phyloP scores from a whole-genome alignment of 23 tunicate genomes.

The Ascidia mentula region DNA sequence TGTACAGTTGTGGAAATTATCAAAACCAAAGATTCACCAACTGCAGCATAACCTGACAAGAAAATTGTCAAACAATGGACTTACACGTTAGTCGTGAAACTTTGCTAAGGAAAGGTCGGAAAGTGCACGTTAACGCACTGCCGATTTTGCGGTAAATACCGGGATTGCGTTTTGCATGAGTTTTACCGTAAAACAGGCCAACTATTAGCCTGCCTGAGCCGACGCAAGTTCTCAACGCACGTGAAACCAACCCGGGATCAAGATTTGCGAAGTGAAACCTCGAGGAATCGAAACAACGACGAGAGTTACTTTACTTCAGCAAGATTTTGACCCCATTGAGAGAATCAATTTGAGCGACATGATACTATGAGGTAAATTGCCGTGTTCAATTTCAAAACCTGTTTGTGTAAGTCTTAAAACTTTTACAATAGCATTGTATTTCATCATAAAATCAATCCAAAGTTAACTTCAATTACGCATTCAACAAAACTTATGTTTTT shows the following conservation, averaged over 20 bases:
- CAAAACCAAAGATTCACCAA: too few species aligned
- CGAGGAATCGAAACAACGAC: conserved; percentile 43
- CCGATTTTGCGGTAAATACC: neutral
- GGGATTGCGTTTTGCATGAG: conserved; percentile 3
- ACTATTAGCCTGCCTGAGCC: neutral
- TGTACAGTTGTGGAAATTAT: neutral
- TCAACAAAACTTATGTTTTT: too few species aligned
- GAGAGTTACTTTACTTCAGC: conserved; percentile 19
- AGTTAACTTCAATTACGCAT: too few species aligned
- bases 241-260: neutral
- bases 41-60: too few species aligned
- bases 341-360: too few species aligned
- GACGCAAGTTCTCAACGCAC: neutral
- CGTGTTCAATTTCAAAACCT: too few species aligned
- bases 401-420: too few species aligned
- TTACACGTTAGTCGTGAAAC: neutral
- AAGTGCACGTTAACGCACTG: neutral
- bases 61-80: too few species aligned
- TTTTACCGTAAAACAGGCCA: neutral
- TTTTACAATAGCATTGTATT: too few species aligned
- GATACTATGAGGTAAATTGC: too few species aligned
- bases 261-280: conserved; percentile 6
- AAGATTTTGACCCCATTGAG: too few species aligned
- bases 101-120: neutral
- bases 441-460: too few species aligned